A percentile compares a stretch with the other conserved stretches of the same genome.
These are phyloP conservation scores for Aspidiotus rigidus DNA, from an alignment of 2,888 invertebrate species.

Conservation along the genomic window DNA sequence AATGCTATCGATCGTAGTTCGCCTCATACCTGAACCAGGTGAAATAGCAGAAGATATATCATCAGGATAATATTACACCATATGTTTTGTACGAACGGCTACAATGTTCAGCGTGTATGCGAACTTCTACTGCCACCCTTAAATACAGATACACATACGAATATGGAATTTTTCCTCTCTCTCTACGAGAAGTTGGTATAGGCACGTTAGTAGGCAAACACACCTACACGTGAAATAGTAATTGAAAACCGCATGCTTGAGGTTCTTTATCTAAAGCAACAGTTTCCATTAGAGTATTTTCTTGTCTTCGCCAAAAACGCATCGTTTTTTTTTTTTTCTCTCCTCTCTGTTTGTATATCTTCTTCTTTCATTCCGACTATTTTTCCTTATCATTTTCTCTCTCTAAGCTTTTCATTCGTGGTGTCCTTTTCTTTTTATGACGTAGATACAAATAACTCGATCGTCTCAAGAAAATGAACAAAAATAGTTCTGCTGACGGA, in stretches of 20 bases:
- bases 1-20: slow-evolving; percentile 12
- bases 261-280: slow-evolving; percentile 1
- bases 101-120: not conserved
- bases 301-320: not conserved
- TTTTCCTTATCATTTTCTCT: not conserved
- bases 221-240: slow-evolving; percentile 2
- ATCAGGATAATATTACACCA: slow-evolving; percentile 29
- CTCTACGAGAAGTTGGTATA: not conserved
- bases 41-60: slow-evolving; percentile 32
- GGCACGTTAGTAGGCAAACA: not conserved
- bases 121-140: not conserved
- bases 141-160: not conserved
- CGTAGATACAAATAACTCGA: not conserved
- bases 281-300: slow-evolving; percentile 2
- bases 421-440: not conserved
- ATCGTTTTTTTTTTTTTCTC: not conserved
- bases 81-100: slow-evolving; percentile 11
- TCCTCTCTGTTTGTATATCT: not conserved
- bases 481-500: too few species aligned
- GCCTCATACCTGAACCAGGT: slow-evolving; percentile 26
- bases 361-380: not conserved
- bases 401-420: not conserved
- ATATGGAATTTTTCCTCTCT: not conserved
- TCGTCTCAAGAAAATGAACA: too few species aligned
- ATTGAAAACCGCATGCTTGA: not conserved